Evolutionary conservation across 2,797 vertebrate genomes (phyloP), one percentile per base, ranked within the genome.

Genomic region (Hydrocynus forskahlii): DNA sequence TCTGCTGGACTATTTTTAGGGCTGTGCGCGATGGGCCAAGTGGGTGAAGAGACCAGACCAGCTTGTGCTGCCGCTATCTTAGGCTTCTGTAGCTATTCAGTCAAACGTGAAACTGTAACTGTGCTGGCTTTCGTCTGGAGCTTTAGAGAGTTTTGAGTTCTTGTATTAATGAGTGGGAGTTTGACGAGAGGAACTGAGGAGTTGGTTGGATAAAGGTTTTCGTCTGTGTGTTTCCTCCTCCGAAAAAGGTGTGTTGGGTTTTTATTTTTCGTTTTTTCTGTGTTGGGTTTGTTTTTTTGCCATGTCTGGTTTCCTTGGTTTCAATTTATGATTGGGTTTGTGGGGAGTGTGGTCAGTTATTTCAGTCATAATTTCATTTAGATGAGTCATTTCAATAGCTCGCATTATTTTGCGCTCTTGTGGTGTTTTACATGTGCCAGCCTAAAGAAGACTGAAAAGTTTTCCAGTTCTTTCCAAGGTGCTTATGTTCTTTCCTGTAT

Each of bases 1-100:
- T 70, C 71, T 72, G 2, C 43, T 57, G n/a, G 35, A 59, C 90
- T 94, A 94, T 93, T 91, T 94, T 91, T 94, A 93, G 92, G 76
- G 84, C 67, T 83, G 79, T 86, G 68, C 74, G 78, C 64, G 54
- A 63, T 83, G 64, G 78, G 63, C 29, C 16, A 12, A 48, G 38
- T 14, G 69, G 63, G 19, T 12, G 67, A 40, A 76, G 69, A 82
- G 63, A 80, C n/a, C 21, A 10, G 35, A 35, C 35, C 21, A 78
- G 73, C 74, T 75, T 71, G 82, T 73, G 59, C 35, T 69, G 64
- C 23, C 50, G 14, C 50, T 66, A 62, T 48, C 40, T 80, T 29
- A 3, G 43, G 48, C n/a, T 59, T 17, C 62, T 63, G 25, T 48
- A 75, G 59, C 6, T 21, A n/a, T 76, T 63, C 50, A 64, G 75